Evolutionary conservation across 2,888 invertebrate genomes (phyloP), one percentile per base, ranked within the genome.

Genomic region (Stictocephala bisonia): DNA sequence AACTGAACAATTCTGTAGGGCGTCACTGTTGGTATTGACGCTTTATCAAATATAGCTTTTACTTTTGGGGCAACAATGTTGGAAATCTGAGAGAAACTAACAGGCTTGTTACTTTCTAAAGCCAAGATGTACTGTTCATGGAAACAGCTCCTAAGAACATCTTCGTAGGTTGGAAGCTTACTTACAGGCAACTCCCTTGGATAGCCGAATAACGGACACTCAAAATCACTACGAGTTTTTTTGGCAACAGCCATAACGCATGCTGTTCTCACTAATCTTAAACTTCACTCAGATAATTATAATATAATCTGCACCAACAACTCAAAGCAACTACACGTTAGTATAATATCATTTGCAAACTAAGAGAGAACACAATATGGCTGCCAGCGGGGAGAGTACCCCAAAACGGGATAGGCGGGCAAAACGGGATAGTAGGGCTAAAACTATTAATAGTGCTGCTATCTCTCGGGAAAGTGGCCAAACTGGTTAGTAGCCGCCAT

Each of bases 1-100:
- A 67, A 20, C 27, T 72, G 58, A 48, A 72, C 66, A 26, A 66
- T 67, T 40, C 67, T 64, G 24, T 64, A 40, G 20, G 26, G 26
- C 18, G 40, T 66, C 7, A 72, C 66, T 20, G 72, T 66, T 51
- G 72, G 66, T 51, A 72, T 66, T 35, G 72, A 72, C 13, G 66
- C 72, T 40, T 72, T 72, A 11, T 40, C 4, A 40, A 24, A 72
- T 15, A 71, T 20, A 11, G 44, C 29, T 66, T 60, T 73, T 22
- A 74, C 29, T 72, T 69, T 72, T 29, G 18, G 11, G 24, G 27
- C 66, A 9, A 71, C 71, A 50, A 29, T 40, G 18, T 69, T 24
- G 20, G 53, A 31, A 44, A 69, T 13, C 15, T 60, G n/a, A 24
- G 51, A 26, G 20, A 72, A 72, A 72, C 53, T 66, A 40, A 72